phyloP scores from a whole-genome alignment of 2,113 vertebrate species.

The Gyps fulvus region DNA sequence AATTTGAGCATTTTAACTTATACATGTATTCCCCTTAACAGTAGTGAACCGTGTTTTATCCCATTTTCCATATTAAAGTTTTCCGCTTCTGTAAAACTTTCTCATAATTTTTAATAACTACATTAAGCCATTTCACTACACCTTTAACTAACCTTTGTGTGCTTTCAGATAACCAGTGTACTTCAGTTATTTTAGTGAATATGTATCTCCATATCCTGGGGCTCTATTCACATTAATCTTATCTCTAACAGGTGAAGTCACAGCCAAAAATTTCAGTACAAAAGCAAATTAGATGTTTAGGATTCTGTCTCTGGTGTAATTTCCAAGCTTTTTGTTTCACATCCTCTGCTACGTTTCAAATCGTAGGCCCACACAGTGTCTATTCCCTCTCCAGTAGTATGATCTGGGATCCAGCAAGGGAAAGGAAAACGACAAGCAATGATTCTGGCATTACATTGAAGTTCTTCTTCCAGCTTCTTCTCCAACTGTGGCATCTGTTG shows the following conservation, averaged over 20 bases:
- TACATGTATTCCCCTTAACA: background rate
- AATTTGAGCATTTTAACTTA: background rate
- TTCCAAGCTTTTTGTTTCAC: background rate
- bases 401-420: constrained; percentile 86
- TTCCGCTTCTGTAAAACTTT: background rate
- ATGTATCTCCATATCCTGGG: background rate
- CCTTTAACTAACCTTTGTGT: background rate
- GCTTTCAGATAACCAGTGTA: background rate
- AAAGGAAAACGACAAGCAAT: constrained; percentile 96
- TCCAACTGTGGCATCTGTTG: constrained; percentile 89
- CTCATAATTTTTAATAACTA: background rate
- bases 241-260: background rate
- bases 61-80: background rate
- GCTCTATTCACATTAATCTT: background rate
- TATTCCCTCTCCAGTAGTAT: constrained; percentile 81
- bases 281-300: background rate
- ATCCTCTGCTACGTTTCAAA: constrained; percentile 52
- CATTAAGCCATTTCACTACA: background rate
- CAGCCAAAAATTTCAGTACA: background rate
- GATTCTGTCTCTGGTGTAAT: background rate
- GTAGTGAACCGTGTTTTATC: background rate
- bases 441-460: constrained; percentile 78
- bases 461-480: constrained; percentile 85
- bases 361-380: constrained; percentile 93
- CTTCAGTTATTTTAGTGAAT: background rate